These are phyloP conservation scores for Bufo bufo DNA, from an alignment of 2,113 vertebrate species.

Conservation along the genomic window DNA sequence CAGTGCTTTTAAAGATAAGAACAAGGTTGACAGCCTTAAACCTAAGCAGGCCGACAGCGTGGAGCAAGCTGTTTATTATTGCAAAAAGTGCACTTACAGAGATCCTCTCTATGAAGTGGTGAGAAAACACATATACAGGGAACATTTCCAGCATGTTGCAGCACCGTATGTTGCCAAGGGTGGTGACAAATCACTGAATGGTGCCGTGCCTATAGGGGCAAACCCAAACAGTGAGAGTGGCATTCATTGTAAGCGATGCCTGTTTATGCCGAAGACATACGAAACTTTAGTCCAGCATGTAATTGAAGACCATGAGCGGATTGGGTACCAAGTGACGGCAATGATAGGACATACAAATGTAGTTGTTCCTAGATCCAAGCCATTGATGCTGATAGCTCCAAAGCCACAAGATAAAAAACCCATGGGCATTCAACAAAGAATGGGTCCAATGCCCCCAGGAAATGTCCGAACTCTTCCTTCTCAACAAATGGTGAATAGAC, in stretches of 20 bases:
- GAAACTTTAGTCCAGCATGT: constrained; percentile 97
- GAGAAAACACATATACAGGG: constrained; percentile 99
- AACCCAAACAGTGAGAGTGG: constrained; percentile 81
- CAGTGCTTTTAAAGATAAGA: constrained; percentile 87
- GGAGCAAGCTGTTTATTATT: constrained; percentile 99
- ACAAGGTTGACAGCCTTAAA: constrained; percentile 87
- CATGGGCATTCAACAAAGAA: constrained; percentile 87
- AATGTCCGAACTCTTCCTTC: constrained; percentile 83
- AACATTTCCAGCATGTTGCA: constrained; percentile 98
- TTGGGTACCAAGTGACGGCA: constrained; percentile 97
- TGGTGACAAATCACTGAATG: constrained; percentile 89
- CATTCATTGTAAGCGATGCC: constrained; percentile 97
- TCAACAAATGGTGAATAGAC: constrained; percentile 86
- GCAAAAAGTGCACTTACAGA: constrained; percentile 99
- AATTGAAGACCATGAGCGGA: constrained; percentile 96
- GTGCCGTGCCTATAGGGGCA: constrained; percentile 75
- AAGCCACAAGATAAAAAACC: constrained; percentile 90
- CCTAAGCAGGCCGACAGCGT: constrained; percentile 86
- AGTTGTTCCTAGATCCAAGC: constrained; percentile 91
- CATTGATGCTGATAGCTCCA: constrained; percentile 87
- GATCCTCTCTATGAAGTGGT: constrained; percentile 98
- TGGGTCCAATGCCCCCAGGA: constrained; percentile 80
- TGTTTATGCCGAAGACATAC: constrained; percentile 95
- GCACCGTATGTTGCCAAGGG: constrained; percentile 92
- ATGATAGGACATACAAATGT: constrained; percentile 99